A percentile compares a stretch with the other conserved stretches of the same genome.
Evolutionary conservation across 2,888 invertebrate genomes (phyloP).

Genomic region (Rhagonycha fulva): DNA sequence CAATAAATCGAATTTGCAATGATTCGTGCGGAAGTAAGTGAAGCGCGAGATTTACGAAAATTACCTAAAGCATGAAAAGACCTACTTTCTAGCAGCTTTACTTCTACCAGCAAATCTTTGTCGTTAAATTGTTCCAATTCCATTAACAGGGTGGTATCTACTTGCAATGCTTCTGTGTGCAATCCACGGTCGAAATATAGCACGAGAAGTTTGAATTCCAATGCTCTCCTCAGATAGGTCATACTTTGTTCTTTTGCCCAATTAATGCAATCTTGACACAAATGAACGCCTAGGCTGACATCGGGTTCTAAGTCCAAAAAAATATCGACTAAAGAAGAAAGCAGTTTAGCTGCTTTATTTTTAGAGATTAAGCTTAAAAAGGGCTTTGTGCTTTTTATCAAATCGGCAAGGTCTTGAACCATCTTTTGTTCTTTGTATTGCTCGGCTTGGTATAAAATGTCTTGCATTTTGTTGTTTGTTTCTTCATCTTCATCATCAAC

Average conservation of each 20-base stretch:
- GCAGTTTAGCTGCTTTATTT: constrained; percentile 98
- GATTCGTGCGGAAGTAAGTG: constrained; percentile 96
- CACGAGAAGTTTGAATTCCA: constrained; percentile 93
- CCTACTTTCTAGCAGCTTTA: constrained; percentile 96
- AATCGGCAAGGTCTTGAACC: constrained; percentile 87
- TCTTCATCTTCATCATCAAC: constrained; percentile 84
- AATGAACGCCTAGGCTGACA: constrained; percentile 90
- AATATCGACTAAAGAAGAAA: constrained; percentile 94
- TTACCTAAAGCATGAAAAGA: constrained; percentile 97
- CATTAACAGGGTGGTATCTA: constrained; percentile 85
- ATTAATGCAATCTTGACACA: constrained; percentile 97
- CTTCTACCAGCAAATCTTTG: constrained; percentile 97
- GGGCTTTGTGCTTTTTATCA: constrained; percentile 95
- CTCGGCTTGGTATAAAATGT: constrained; percentile 90
- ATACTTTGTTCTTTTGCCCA: constrained; percentile 99
- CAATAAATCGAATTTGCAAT: constrained; percentile 99
- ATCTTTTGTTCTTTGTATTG: constrained; percentile 92
- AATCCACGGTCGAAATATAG: constrained; percentile 91
- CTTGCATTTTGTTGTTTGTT: constrained; percentile 90
- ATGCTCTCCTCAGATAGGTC: constrained; percentile 93
- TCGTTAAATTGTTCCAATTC: constrained; percentile 99
- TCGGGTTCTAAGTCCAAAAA: constrained; percentile 96
- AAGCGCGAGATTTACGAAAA: constrained; percentile 94
- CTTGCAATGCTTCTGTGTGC: constrained; percentile 82
- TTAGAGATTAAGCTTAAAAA: constrained; percentile 95